Evolutionary conservation across 2,797 vertebrate genomes (phyloP), one percentile per base, ranked within the genome.

Genomic region (Cygnus olor): DNA sequence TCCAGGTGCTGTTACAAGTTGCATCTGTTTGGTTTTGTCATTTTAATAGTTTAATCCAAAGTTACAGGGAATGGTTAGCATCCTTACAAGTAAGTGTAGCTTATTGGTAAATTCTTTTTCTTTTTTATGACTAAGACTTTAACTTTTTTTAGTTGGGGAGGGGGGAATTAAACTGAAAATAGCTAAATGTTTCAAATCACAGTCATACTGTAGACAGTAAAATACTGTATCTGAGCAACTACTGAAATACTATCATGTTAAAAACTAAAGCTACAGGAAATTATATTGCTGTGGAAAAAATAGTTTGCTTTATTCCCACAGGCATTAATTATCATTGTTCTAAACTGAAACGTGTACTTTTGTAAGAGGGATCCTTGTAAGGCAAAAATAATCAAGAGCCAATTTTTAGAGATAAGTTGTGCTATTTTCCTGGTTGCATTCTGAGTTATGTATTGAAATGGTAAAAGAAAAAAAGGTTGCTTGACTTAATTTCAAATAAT

Each of bases 321-420:
- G 82, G 88, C 86, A 82, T 79, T 94, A 95, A 96, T 95, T 95
- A 95, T 77, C 91, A 83, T 66, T 95, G 56, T 89, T 90, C 42
- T 83, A 73, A 96, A 94, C 70, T 76, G 61, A 94, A 93, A 73
- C 19, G 47, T 80, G 44, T 66, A 70, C 47, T 84, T 89, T 89
- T 93, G 84, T 93, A 51, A 58, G 68, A 61, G 84, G 70, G 16
- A 60, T 88, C 57, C n/a, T 80, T 94, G 86, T 82, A 88, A 88
- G 76, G 44, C 56, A 77, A 83, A 88, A 70, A 65, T 91, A 80
- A 94, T 94, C 64, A 94, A 93, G 78, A 85, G 65, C 68, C 68
- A 80, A 65, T 63, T 88, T 95, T 94, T 94, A 89, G 87, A 85
- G 74, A 73, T 56, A 85, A 79, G 72, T 66, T 47, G 20, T 86